Base-by-base conservation (phyloP, 2,797 vertebrate genomes). In the Hoplostethus mediterraneus region DNA sequence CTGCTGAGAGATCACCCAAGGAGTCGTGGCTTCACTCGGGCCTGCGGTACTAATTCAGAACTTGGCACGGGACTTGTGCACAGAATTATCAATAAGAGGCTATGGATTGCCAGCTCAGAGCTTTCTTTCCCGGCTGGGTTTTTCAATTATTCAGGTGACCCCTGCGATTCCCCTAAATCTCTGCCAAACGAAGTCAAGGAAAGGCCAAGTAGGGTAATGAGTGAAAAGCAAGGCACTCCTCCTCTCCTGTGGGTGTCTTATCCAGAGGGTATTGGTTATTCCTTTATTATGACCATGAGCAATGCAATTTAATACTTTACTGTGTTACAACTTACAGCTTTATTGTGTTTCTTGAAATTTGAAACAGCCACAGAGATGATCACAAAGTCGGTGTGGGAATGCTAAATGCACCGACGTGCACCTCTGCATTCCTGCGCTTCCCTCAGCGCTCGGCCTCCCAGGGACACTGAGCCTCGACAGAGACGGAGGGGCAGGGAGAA, bases 101-200 rank as follows among this genome's bases (percentile, higher is more conserved):
- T 72, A 63, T 77, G 74, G 67, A 71, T 17, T 80, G 72, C 73
- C 54, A 70, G 54, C 66, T 78, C 55, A 54, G 58, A 85, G 77
- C 76, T 71, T 73, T 72, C 75, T 55, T 49, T 63, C 71, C 56
- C 45, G 58, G 62, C 62, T 59, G 65, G 67, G 62, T 49, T 74
- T 86, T 82, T 64, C 60, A 83, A 83, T 89, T 82, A 90, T 90
- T 91, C 68, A 87, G 70, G 71, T 79, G 53, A 45, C 63, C 59
- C 56, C 70, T 61, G 48, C 42, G 67, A 75, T 82, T 82, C 69
- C 42, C 51, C 17, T 74, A 69, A 77, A 82, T 75, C 60, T 82
- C 64, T 67, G 52, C 63, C 71, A 75, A 80, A 63, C 60, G 53
- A 63, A 79, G 79, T 83, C 48, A 59, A 58, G 71, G 53, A 83